Evolutionary conservation across 2,888 invertebrate genomes (phyloP).

Genomic region (Agonopterix subpropinquella): DNA sequence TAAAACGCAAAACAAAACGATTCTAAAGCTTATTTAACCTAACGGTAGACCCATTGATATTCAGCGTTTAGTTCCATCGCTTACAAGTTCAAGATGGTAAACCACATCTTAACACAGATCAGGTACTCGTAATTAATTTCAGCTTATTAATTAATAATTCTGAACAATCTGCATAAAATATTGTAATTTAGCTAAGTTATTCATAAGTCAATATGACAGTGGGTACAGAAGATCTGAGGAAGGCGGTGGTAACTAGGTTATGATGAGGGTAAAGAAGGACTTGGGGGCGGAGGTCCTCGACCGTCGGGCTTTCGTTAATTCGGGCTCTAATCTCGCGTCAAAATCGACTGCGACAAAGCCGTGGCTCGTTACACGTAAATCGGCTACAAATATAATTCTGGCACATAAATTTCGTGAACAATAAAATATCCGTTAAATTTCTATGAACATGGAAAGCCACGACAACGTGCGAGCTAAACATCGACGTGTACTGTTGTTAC

Average conservation of each 20-base stretch:
- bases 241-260: not conserved
- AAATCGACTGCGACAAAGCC: constrained; percentile 23
- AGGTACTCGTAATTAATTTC: constrained; percentile 1
- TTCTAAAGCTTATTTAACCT: not conserved
- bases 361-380: constrained; percentile 20
- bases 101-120: constrained; percentile 4
- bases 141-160: constrained; percentile 1
- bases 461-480: constrained; percentile 8
- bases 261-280: constrained; percentile 4
- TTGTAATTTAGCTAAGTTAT: not conserved
- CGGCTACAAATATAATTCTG: constrained; percentile 8
- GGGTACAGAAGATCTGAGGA: not conserved
- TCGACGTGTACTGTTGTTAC: constrained; percentile 6
- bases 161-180: not conserved
- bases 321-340: constrained; percentile 23
- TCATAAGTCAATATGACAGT: not conserved
- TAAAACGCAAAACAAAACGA: too few species aligned
- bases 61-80: not conserved
- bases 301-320: constrained; percentile 19
- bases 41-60: not conserved
- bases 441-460: constrained; percentile 10
- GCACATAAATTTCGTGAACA: constrained; percentile 8
- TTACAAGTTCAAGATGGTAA: not conserved
- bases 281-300: not conserved
- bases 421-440: constrained; percentile 14